Evolutionary conservation across 2,113 vertebrate genomes (phyloP).

Genomic region (Camelus dromedarius): DNA sequence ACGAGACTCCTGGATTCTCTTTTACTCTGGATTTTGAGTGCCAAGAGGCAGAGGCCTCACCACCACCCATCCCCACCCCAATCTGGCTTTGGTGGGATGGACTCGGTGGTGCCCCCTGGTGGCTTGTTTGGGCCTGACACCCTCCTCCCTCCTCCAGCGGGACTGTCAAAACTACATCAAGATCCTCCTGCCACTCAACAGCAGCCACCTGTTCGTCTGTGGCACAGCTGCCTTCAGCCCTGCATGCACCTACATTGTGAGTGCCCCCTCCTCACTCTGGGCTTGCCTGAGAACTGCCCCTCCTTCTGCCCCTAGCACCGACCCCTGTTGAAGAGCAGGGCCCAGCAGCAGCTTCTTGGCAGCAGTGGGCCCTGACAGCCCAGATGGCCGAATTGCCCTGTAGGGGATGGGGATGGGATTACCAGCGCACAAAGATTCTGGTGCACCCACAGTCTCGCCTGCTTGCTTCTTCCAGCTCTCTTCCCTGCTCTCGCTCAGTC

Average conservation of each 20-base stretch:
- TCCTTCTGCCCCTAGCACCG: no score
- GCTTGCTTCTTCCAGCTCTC: background rate
- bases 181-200: constrained; percentile 94
- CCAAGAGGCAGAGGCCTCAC: background rate
- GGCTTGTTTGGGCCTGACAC: background rate
- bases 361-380: background rate
- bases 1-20: background rate
- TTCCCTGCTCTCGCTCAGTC: background rate
- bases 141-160: constrained; percentile 86
- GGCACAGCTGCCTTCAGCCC: constrained; percentile 98
- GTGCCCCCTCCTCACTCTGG: constrained; percentile 60
- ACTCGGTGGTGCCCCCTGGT: background rate
- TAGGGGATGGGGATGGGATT: no score
- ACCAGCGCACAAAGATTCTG: background rate
- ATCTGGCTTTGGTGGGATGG: no score
- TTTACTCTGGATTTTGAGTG: no score
- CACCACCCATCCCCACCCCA: background rate
- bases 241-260: constrained; percentile 95
- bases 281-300: background rate
- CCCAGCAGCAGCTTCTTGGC: background rate
- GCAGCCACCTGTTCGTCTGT: constrained; percentile 95
- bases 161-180: constrained; percentile 99
- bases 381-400: no score
- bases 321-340: background rate
- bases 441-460: fast-evolving